phyloP scores from a whole-genome alignment of 2,797 vertebrate species.

The Nasua narica region DNA sequence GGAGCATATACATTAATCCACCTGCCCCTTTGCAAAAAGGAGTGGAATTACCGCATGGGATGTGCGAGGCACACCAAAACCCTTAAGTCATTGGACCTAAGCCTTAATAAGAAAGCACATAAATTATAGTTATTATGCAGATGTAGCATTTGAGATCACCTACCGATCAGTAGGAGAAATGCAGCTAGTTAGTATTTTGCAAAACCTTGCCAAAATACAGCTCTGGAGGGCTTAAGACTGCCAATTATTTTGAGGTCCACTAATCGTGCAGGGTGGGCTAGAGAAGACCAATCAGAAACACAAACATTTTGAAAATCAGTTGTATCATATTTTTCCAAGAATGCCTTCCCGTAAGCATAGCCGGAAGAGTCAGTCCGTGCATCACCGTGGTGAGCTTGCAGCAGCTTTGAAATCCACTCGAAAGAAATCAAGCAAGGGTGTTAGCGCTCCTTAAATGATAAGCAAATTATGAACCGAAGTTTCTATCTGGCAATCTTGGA shows the following conservation, averaged over 20 bases:
- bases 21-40: slow-evolving; percentile 28
- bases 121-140: slow-evolving; percentile 71
- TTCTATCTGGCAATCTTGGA: not conserved
- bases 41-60: slow-evolving; percentile 46
- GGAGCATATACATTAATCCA: slow-evolving; percentile 50
- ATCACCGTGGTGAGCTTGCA: slow-evolving; percentile 12
- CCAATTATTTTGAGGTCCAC: slow-evolving; percentile 65
- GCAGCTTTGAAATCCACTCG: slow-evolving; percentile 37
- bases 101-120: slow-evolving; percentile 65
- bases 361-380: not conserved
- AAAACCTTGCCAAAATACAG: slow-evolving; percentile 69
- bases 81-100: slow-evolving; percentile 65
- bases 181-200: slow-evolving; percentile 64
- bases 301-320: slow-evolving; percentile 32
- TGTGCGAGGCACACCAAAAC: not conserved
- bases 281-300: slow-evolving; percentile 54
- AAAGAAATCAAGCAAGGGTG: slow-evolving; percentile 33
- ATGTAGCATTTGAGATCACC: slow-evolving; percentile 66
- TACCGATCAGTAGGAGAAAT: slow-evolving; percentile 65
- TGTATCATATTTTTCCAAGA: slow-evolving; percentile 62
- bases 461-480: slow-evolving; percentile 15
- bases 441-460: slow-evolving; percentile 34
- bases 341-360: not conserved
- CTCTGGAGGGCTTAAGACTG: slow-evolving; percentile 60
- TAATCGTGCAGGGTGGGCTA: slow-evolving; percentile 53